Evolutionary conservation across 2,113 vertebrate genomes (phyloP).

Genomic region (Cebus imitator): DNA sequence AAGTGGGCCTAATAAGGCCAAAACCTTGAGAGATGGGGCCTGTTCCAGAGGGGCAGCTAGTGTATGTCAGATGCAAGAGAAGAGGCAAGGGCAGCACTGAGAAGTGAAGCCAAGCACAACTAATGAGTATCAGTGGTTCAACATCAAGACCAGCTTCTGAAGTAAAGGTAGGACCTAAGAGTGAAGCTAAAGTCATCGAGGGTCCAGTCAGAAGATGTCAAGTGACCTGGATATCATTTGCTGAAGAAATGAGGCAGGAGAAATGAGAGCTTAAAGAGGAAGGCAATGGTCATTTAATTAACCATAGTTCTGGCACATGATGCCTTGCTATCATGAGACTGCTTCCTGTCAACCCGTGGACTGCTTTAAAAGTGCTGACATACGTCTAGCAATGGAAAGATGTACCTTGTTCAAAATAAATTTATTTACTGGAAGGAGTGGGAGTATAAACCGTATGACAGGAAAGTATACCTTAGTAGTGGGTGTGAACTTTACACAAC

Average conservation of each 20-base stretch:
- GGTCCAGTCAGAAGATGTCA: not conserved
- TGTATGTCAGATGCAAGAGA: not conserved
- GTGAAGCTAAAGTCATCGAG: not conserved
- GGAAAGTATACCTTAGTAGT: not conserved
- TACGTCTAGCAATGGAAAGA: not conserved
- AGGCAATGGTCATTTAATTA: not conserved
- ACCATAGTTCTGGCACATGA: not conserved
- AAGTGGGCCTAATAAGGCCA: not conserved
- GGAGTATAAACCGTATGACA: not conserved
- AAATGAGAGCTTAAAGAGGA: not conserved
- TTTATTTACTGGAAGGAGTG: not conserved
- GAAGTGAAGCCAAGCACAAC: not conserved
- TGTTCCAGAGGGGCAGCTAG: not conserved
- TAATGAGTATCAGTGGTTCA: not conserved
- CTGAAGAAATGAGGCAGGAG: not conserved
- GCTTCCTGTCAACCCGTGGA: not conserved
- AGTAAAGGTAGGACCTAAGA: not conserved
- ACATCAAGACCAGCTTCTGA: not conserved
- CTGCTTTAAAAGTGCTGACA: not conserved
- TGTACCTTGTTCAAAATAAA: not conserved
- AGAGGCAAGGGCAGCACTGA: not conserved
- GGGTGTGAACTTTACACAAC: not conserved
- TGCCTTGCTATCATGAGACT: not conserved
- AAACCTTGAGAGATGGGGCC: not conserved
- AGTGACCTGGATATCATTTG: not conserved